These are phyloP conservation scores for Lepilemur ruficaudatus DNA, from an alignment of 2,797 vertebrate genomes.

Conservation along the genomic window DNA sequence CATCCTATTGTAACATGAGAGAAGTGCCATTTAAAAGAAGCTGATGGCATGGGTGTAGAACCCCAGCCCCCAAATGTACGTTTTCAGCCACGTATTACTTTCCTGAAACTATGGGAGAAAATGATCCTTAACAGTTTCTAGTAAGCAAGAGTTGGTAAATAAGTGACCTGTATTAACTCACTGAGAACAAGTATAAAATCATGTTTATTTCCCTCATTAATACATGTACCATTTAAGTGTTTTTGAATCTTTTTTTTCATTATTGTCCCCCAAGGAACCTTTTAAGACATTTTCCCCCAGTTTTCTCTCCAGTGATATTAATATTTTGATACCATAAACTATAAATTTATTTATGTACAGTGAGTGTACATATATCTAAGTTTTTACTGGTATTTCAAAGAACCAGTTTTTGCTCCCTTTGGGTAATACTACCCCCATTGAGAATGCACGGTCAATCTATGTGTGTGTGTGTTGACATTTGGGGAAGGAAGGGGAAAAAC, in stretches of 20 bases:
- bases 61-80: background rate
- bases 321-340: background rate
- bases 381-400: background rate
- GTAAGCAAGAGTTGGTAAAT: background rate
- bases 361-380: background rate
- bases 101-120: background rate
- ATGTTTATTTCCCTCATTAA: background rate
- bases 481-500: background rate
- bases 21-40: conserved; percentile 19
- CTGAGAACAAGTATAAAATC: background rate
- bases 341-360: background rate
- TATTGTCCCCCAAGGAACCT: background rate
- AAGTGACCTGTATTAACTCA: background rate
- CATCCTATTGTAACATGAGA: background rate
- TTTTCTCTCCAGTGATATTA: background rate
- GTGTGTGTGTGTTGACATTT: background rate
- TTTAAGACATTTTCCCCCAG: background rate
- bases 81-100: conserved; percentile 5
- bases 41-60: background rate
- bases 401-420: background rate
- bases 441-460: background rate
- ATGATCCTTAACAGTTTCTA: background rate
- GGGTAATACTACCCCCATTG: background rate
- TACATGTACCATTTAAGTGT: background rate
- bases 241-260: background rate